Conservation (phyloP, 2,797 vertebrate species). For the Danio tinwini region DNA sequence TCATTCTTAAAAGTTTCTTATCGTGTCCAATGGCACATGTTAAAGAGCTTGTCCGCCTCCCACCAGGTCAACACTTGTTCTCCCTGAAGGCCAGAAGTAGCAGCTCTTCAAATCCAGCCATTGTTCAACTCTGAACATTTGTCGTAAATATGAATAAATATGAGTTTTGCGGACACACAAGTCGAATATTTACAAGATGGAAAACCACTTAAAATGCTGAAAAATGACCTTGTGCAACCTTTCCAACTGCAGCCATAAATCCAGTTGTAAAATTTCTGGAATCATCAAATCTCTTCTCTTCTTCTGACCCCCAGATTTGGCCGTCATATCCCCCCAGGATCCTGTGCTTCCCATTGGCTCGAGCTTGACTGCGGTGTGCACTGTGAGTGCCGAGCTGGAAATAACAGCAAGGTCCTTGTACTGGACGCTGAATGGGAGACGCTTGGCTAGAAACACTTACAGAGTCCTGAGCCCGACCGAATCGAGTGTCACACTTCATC, state of each 20-base stretch:
- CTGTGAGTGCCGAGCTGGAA: slow-evolving; percentile 75
- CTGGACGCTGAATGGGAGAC: slow-evolving; percentile 92
- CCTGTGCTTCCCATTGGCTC: slow-evolving; percentile 87
- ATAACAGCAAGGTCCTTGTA: slow-evolving; percentile 81
- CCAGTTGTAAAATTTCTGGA: slow-evolving; percentile 65
- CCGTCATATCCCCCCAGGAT: slow-evolving; percentile 89
- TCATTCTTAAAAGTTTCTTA: slow-evolving; percentile 27
- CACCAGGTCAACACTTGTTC: slow-evolving; percentile 64
- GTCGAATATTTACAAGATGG: slow-evolving; percentile 61
- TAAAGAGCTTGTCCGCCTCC: slow-evolving; percentile 66
- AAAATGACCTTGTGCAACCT: slow-evolving; percentile 67
- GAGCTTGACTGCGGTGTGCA: slow-evolving; percentile 87
- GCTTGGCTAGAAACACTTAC: slow-evolving; percentile 81
- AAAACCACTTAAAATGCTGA: slow-evolving; percentile 71
- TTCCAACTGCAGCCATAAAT: slow-evolving; percentile 72
- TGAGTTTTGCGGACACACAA: slow-evolving; percentile 50
- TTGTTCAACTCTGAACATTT: slow-evolving; percentile 46
- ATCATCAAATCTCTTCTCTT: slow-evolving; percentile 48
- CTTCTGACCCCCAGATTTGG: slow-evolving; percentile 78
- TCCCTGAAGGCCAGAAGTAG: slow-evolving; percentile 60
- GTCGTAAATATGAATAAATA: slow-evolving; percentile 69
- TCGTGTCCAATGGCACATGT: slow-evolving; percentile 60
- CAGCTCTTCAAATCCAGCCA: slow-evolving; percentile 55
- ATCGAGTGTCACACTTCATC: slow-evolving; percentile 81
- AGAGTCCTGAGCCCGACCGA: slow-evolving; percentile 72